These are phyloP conservation scores for Rugalucina vietnamica DNA, from an alignment of 2,888 invertebrate genomes.

Conservation along the genomic window DNA sequence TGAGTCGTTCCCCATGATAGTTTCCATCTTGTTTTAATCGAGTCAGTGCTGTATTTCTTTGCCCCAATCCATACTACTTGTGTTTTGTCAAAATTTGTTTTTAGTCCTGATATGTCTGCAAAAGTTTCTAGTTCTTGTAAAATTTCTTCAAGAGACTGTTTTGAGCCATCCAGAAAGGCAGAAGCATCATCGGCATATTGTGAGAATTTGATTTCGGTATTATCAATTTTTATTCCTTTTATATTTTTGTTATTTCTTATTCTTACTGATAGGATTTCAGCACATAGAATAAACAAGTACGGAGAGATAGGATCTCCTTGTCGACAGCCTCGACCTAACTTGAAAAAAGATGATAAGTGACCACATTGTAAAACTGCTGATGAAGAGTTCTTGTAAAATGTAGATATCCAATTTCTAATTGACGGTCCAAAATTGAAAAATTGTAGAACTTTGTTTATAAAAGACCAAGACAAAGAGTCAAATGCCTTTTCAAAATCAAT, in stretches of 20 bases:
- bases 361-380: neutral
- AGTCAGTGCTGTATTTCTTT: too few species aligned
- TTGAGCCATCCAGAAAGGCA: neutral
- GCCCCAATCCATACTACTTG: too few species aligned
- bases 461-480: neutral
- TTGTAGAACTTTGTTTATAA: neutral
- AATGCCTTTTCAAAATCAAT: neutral
- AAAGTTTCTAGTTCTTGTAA: too few species aligned
- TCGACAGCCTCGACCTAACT: neutral
- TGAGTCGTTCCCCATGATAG: too few species aligned
- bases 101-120: too few species aligned
- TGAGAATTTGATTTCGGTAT: neutral
- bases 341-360: neutral
- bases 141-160: neutral
- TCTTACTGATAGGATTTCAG: neutral
- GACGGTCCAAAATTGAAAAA: neutral
- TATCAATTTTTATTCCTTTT: neutral
- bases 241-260: neutral
- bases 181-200: neutral
- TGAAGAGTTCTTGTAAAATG: neutral
- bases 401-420: too few species aligned
- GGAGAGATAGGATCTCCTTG: neutral
- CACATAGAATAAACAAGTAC: neutral
- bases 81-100: too few species aligned
- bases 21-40: too few species aligned